Percentiles rank a stretch among this genome's conserved stretches.
Evolutionary conservation across 2,888 invertebrate genomes (phyloP).

Genomic region (Linyphia triangularis): DNA sequence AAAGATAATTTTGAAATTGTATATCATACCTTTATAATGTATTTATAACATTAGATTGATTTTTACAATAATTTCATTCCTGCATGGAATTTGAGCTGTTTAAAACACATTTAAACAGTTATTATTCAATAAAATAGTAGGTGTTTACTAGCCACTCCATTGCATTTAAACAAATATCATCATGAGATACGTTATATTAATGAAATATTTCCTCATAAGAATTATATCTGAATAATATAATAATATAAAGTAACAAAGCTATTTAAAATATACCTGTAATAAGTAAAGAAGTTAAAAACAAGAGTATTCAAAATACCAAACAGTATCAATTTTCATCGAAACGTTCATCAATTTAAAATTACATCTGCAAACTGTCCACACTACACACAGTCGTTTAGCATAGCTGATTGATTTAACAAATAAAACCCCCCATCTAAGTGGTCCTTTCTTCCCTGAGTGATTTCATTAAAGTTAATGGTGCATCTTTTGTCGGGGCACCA

Average conservation of each 20-base stretch:
- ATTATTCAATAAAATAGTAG: too few species aligned
- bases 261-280: not conserved
- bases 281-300: not conserved
- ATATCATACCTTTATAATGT: too few species aligned
- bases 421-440: slow-evolving; percentile 11
- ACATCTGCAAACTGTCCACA: not conserved
- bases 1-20: too few species aligned
- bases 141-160: too few species aligned
- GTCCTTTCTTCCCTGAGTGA: not conserved
- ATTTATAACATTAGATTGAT: too few species aligned
- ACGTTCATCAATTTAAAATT: not conserved
- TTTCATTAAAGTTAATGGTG: slow-evolving; percentile 44
- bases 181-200: too few species aligned
- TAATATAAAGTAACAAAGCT: not conserved
- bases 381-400: not conserved
- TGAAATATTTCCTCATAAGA: too few species aligned
- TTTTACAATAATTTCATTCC: too few species aligned
- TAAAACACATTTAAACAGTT: too few species aligned
- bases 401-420: not conserved
- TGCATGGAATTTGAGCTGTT: too few species aligned
- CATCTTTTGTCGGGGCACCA: slow-evolving; percentile 18
- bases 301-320: not conserved
- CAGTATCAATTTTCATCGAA: not conserved
- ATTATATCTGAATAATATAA: too few species aligned
- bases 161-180: too few species aligned